These are phyloP conservation scores for Merluccius polli DNA, from an alignment of 2,797 vertebrate genomes.

Conservation along the genomic window DNA sequence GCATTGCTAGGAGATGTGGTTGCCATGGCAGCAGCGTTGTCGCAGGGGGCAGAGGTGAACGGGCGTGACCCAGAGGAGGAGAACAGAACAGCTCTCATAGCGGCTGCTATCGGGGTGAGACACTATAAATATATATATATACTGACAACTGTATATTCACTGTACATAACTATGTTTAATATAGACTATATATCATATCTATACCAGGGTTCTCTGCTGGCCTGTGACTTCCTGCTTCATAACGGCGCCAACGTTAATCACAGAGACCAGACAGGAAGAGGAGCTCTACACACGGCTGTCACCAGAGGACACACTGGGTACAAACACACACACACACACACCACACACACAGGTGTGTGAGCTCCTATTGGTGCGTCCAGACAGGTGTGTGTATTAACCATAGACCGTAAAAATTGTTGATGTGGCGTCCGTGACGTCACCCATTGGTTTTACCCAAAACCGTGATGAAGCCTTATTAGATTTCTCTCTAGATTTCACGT, in stretches of 20 bases:
- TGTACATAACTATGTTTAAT: neutral
- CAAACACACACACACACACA: constrained; percentile 8
- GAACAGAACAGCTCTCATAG: constrained; percentile 69
- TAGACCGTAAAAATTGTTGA: no score
- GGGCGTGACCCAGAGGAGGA: constrained; percentile 49
- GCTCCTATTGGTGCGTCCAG: no score
- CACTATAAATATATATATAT: neutral
- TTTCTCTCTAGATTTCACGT: no score
- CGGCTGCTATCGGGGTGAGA: constrained; percentile 68
- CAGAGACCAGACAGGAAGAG: constrained; percentile 68
- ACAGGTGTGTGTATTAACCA: no score
- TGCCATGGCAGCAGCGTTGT: constrained; percentile 61
- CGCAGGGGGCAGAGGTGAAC: constrained; percentile 67
- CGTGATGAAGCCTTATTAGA: no score
- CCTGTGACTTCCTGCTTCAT: constrained; percentile 73
- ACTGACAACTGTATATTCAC: neutral
- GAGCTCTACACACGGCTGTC: constrained; percentile 70
- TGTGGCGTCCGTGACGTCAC: no score
- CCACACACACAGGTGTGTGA: no score
- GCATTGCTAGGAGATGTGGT: constrained; percentile 59
- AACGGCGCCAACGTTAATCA: constrained; percentile 73
- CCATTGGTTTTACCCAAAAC: no score
- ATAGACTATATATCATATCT: no score
- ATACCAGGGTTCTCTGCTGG: constrained; percentile 67
- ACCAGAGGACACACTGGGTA: constrained; percentile 67